Base-by-base conservation (phyloP, 2,888 invertebrate species). In the Sarcophaga variegata region DNA sequence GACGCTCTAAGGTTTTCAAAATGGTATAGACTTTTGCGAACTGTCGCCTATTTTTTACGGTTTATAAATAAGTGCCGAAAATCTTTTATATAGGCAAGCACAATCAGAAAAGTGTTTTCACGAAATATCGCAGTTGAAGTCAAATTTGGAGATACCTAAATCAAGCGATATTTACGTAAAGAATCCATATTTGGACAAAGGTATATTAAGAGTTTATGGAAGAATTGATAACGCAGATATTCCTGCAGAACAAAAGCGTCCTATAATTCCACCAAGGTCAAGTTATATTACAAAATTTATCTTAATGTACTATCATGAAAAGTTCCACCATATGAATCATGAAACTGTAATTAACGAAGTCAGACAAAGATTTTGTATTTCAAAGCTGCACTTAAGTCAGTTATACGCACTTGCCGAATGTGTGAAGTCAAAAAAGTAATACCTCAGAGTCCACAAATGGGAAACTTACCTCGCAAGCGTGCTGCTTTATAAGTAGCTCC, bases 221-320 rank as follows among this genome's bases (percentile, higher is more conserved):
- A 78, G 81, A 71, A 88, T 88, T 22, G 79, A 79, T 54, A 64
- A 63, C 14, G 75, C 77, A 12, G 20, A 77, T 17, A 27, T 67
- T n/a, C 37, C 63, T 4, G 37, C 47, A 27, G 62, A 54, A 14
- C 82, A 72, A 69, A 62, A 78, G 64, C 60, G 67, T 5, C 79
- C 83, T 37, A 37, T 37, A 37, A 37, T 8, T 37, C 0, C 0
- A 10, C 37, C 8, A 37, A 8, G 2, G 8, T 37, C 37, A 8
- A 37, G 37, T 37, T 8, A 37, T 10, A 10, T 37, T 37, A 10
- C 37, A 10, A 37, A 37, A 37, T 10, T 8, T 37, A 37, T 37
- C 37, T 37, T 37, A 37, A 37, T 37, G 37, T 37, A 37, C 2
- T 37, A 37, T 37, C 10, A 37, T 10, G 37, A 37, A 37, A 37